A percentile compares a stretch with the other conserved stretches of the same genome.
Evolutionary conservation across 2,888 invertebrate genomes (phyloP).

Genomic region (Epinotia brunnichana): DNA sequence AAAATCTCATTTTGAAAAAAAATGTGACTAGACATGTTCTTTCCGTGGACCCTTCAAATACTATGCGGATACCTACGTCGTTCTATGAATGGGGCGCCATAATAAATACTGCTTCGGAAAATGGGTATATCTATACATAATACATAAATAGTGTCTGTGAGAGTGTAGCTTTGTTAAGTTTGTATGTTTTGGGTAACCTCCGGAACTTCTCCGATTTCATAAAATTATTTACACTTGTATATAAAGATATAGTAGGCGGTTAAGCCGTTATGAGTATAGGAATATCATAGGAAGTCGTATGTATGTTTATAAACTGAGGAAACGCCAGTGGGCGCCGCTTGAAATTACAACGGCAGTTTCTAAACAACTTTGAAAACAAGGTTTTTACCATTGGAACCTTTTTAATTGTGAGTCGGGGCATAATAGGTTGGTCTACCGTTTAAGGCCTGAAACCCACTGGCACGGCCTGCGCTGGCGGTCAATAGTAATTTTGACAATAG

Average conservation of each 20-base stretch:
- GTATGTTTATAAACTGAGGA: slow-evolving; percentile 16
- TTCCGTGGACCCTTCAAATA: too few species aligned
- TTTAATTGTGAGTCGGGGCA: not conserved
- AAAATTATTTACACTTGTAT: too few species aligned
- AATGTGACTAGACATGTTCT: too few species aligned
- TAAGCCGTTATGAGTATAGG: not conserved
- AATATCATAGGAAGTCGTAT: not conserved
- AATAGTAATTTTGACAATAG: too few species aligned
- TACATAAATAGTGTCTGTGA: too few species aligned
- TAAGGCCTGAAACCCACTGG: too few species aligned
- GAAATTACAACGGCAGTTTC: not conserved
- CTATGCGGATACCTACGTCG: not conserved
- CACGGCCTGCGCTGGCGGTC: too few species aligned
- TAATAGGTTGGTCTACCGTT: too few species aligned
- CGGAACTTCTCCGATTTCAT: too few species aligned
- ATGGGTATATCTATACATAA: not conserved
- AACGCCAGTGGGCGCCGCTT: slow-evolving; percentile 1
- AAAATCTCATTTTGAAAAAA: too few species aligned
- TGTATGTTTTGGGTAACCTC: too few species aligned
- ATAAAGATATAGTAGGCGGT: not conserved
- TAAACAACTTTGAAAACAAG: not conserved
- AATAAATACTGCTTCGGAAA: not conserved
- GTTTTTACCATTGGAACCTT: not conserved
- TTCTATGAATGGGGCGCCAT: not conserved
- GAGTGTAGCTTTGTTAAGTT: too few species aligned